These are phyloP conservation scores for Eulemur rufifrons DNA, from an alignment of 2,113 vertebrate genomes.

Conservation along the genomic window DNA sequence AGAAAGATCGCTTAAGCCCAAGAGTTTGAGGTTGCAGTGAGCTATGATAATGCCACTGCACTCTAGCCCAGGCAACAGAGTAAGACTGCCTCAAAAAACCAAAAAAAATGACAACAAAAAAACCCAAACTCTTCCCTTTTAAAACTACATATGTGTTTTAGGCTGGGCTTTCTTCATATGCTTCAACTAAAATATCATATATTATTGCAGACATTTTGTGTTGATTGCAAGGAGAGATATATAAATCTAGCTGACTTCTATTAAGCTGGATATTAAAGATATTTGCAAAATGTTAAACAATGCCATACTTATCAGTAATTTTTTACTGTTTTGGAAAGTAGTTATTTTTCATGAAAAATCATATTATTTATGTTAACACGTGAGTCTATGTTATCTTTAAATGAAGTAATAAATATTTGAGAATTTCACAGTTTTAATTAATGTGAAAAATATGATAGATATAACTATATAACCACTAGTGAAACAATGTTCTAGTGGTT, in stretches of 20 bases:
- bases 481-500: background rate
- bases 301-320: background rate
- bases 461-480: background rate
- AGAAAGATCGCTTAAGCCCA: too few species aligned
- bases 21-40: too few species aligned
- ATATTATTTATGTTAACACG: background rate
- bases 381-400: background rate
- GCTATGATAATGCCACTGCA: too few species aligned
- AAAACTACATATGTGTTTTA: background rate
- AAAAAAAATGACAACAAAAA: too few species aligned
- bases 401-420: background rate
- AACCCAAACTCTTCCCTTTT: background rate
- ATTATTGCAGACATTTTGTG: background rate
- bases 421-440: background rate
- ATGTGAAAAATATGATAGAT: background rate
- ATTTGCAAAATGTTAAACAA: constrained; percentile 18
- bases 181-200: background rate
- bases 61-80: too few species aligned
- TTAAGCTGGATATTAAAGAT: constrained; percentile 12
- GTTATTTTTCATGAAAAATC: constrained; percentile 24
- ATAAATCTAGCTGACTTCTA: background rate
- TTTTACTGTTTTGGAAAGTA: background rate
- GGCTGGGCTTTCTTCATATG: background rate
- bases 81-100: too few species aligned
- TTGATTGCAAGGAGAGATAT: background rate